A percentile compares a stretch with the other conserved stretches of the same genome.
These are phyloP conservation scores for Coelopa frigida DNA, from an alignment of 1,140 invertebrate genomes.

Conservation along the genomic window DNA sequence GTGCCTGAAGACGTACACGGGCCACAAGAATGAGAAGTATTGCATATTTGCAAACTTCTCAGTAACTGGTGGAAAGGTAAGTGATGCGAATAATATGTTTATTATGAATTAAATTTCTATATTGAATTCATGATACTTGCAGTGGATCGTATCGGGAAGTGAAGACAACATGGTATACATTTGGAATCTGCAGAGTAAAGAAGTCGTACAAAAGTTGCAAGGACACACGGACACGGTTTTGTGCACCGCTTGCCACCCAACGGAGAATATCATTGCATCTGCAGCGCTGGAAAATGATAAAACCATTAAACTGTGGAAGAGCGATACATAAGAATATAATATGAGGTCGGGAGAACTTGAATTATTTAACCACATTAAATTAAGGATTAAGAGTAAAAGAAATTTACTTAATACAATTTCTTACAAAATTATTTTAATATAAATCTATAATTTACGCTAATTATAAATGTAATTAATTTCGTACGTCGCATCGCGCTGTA, in stretches of 20 bases:
- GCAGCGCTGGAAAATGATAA: slow-evolving; percentile 98
- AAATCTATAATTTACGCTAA: no score
- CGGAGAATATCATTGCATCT: slow-evolving; percentile 98
- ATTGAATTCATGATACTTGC: no score
- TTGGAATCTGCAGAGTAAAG: slow-evolving; percentile 99
- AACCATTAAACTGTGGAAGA: slow-evolving; percentile 98
- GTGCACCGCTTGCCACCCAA: slow-evolving; percentile 97
- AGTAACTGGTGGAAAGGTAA: slow-evolving; percentile 96
- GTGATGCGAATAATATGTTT: slow-evolving; percentile 7
- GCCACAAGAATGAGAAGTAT: slow-evolving; percentile 99
- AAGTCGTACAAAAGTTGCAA: slow-evolving; percentile 95
- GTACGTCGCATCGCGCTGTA: no score
- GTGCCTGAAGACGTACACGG: slow-evolving; percentile 95
- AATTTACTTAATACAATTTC: no score
- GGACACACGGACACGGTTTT: slow-evolving; percentile 97
- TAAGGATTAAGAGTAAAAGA: no score
- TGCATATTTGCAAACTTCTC: slow-evolving; percentile 99
- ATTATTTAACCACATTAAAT: no score
- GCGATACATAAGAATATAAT: slow-evolving; percentile 94
- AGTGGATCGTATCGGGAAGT: slow-evolving; percentile 99
- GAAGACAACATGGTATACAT: slow-evolving; percentile 99
- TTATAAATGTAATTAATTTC: no score
- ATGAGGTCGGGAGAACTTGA: no score
- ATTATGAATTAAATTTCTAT: background rate
- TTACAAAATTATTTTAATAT: no score